A percentile compares a stretch with the other conserved stretches of the same genome.
phyloP scores from a whole-genome alignment of 2,797 vertebrate genomes.

The Propithecus perrieri region DNA sequence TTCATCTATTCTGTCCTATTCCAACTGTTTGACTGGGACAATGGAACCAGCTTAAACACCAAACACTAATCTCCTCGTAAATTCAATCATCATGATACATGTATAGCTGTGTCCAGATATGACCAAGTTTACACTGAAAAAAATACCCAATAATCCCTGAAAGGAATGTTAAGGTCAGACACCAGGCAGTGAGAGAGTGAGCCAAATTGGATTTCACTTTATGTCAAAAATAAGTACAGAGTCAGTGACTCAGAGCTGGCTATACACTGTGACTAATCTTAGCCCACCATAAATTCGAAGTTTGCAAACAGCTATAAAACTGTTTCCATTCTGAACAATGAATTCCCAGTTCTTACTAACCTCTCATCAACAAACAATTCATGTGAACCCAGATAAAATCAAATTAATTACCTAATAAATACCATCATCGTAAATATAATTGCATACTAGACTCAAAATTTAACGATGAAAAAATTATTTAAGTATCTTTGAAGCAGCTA shows the following conservation, averaged over 20 bases:
- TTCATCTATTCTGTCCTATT: not conserved
- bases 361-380: constrained; percentile 80
- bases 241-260: constrained; percentile 92
- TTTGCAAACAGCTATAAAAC: constrained; percentile 86
- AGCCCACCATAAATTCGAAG: constrained; percentile 88
- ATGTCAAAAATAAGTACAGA: constrained; percentile 90
- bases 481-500: not conserved
- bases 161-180: constrained; percentile 83
- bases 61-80: constrained; percentile 75
- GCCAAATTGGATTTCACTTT: constrained; percentile 91
- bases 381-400: constrained; percentile 68
- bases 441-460: not conserved
- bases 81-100: constrained; percentile 67
- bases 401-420: constrained; percentile 68
- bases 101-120: constrained; percentile 69
- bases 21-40: constrained; percentile 62
- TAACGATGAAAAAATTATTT: constrained; percentile 38
- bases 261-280: constrained; percentile 91
- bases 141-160: constrained; percentile 72
- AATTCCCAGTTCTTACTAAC: constrained; percentile 73
- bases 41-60: constrained; percentile 53
- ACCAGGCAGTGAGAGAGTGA: constrained; percentile 82
- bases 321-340: constrained; percentile 83
- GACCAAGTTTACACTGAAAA: constrained; percentile 70
- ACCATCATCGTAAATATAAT: constrained; percentile 74